phyloP scores from a whole-genome alignment of 2,888 invertebrate species.

The Mythimna lalbum region DNA sequence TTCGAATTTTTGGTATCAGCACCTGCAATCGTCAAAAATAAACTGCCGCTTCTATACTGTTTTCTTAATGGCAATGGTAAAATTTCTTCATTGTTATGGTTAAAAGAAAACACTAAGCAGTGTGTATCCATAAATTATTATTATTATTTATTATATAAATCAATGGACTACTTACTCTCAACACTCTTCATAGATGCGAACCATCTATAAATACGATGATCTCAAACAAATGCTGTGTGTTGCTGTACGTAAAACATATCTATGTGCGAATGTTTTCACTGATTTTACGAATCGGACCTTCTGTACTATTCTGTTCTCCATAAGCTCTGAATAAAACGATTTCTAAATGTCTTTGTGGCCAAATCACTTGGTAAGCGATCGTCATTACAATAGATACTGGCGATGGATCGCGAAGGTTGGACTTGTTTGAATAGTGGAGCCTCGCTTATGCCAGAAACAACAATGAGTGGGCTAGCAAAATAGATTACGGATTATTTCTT shows the following conservation, averaged over 20 bases:
- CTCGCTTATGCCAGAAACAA: constrained; percentile 7
- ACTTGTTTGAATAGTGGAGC: constrained; percentile 25
- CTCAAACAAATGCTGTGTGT: neutral
- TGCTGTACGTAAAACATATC: neutral
- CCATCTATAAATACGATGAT: neutral
- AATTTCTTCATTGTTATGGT: neutral
- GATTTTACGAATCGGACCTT: neutral
- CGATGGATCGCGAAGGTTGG: constrained; percentile 9
- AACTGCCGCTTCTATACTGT: too few relatives aligned
- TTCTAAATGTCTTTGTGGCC: constrained; percentile 34
- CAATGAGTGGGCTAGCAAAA: constrained; percentile 21
- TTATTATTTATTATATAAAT: too few relatives aligned
- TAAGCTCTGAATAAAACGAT: constrained; percentile 27
- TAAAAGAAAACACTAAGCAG: too few relatives aligned
- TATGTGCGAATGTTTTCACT: neutral
- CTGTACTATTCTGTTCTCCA: neutral
- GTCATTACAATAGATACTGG: constrained; percentile 26
- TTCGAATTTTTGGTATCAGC: too few relatives aligned
- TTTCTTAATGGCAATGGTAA: neutral
- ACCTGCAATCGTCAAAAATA: too few relatives aligned
- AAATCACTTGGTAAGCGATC: constrained; percentile 40
- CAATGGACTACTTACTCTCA: neutral
- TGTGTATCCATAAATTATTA: too few relatives aligned
- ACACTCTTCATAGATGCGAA: neutral
- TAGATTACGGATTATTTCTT: constrained; percentile 17